Conservation (phyloP, 2,113 vertebrate species). For the Ahaetulla prasina region DNA sequence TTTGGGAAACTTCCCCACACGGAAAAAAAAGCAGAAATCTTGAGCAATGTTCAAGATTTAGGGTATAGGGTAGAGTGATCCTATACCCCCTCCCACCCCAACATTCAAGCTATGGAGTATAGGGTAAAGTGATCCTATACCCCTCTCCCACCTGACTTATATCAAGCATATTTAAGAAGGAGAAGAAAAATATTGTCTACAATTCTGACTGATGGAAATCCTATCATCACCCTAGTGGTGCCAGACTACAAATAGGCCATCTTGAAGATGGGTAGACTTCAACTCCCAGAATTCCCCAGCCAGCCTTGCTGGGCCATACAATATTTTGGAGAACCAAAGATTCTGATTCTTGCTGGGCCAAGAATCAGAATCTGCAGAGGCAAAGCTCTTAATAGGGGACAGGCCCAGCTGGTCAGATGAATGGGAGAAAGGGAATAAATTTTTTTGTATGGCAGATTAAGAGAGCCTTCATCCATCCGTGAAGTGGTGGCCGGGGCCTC, state of each 20-base stretch:
- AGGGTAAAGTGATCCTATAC: background rate
- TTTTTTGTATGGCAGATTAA: background rate
- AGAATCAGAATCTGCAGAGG: background rate
- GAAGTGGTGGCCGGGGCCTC: background rate
- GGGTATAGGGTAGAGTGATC: background rate
- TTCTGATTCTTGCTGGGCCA: no score
- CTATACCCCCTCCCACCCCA: background rate
- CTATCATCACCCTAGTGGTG: background rate
- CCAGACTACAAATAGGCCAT: background rate
- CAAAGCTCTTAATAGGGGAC: background rate
- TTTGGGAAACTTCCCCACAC: background rate
- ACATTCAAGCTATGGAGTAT: no score
- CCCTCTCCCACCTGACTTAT: background rate
- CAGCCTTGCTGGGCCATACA: background rate
- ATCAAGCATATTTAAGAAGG: no score
- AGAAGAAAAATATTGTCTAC: no score
- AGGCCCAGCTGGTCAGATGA: background rate
- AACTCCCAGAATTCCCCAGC: background rate
- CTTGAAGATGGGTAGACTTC: background rate
- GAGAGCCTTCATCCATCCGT: background rate
- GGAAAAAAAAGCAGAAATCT: background rate
- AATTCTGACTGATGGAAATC: background rate
- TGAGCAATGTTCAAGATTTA: background rate
- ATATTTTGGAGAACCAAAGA: background rate
- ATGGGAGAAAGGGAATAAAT: accelerated